These are phyloP conservation scores for Caenorhabditis sp. DNA, from an alignment of 2,888 invertebrate genomes.

Conservation along the genomic window DNA sequence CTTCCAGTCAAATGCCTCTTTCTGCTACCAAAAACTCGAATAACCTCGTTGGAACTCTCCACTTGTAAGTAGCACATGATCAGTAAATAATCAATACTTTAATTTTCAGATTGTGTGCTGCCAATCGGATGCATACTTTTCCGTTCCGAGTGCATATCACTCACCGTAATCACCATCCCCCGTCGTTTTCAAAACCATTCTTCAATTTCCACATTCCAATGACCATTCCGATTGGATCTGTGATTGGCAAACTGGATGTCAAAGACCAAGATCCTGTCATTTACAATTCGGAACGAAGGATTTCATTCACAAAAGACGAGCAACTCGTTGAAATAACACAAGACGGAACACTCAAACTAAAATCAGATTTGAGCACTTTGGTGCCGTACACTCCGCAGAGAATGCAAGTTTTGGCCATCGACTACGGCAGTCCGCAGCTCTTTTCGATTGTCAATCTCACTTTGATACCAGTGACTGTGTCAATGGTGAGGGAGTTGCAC, in stretches of 20 bases:
- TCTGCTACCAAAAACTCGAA: constrained; percentile 55
- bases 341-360: constrained; percentile 63
- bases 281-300: constrained; percentile 75
- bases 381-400: constrained; percentile 61
- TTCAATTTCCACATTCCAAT: constrained; percentile 71
- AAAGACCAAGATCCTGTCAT: constrained; percentile 75
- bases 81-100: no score
- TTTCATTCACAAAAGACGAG: constrained; percentile 65
- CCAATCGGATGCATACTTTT: constrained; percentile 71
- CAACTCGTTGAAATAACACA: constrained; percentile 54
- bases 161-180: constrained; percentile 75
- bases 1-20: constrained; percentile 52
- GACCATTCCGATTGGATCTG: constrained; percentile 33
- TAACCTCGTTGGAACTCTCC: constrained; percentile 61
- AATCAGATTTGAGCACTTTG: constrained; percentile 29
- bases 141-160: constrained; percentile 76
- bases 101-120: constrained; percentile 65
- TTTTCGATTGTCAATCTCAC: constrained; percentile 74
- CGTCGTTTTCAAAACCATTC: constrained; percentile 61
- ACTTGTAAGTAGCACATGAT: constrained; percentile 53
- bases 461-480: constrained; percentile 76
- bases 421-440: constrained; percentile 78
- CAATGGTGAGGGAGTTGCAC: constrained; percentile 69
- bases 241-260: constrained; percentile 55
- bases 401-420: constrained; percentile 71